Evolutionary conservation across 1,140 invertebrate genomes (phyloP), one percentile per base, ranked within the genome.

Genomic region (Meloidogyne chitwoodi): DNA sequence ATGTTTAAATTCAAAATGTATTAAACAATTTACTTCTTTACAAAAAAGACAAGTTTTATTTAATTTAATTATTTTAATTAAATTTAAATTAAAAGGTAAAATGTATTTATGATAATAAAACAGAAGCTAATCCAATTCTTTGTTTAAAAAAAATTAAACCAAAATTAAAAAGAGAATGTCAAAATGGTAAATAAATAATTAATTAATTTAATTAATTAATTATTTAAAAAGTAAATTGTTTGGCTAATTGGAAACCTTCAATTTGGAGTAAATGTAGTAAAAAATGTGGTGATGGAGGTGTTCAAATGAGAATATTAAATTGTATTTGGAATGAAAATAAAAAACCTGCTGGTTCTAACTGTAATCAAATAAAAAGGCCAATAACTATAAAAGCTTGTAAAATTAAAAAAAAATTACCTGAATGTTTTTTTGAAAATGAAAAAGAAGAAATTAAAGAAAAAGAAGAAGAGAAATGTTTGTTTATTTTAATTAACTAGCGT

Each of bases 101-200:
- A 48, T 86, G 84, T 69, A 66, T 77, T 22, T 87, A 77, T 66
- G 48, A 56, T 12, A 87, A 86, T 75, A 81, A 79, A 41, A 86
- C 85, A 19, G 63, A 71, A 41, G 77, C 80, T 48, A 87, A 38
- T 77, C 68, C 41, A 48, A 61, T 56, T 10, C 56, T 77, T 22
- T 86, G 84, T 69, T 81, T 85, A 76, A 77, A 81, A 12, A 82
- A 80, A 38, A 80, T 62, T 61, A 14, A 84, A 48, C 84, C 84
- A 34, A 83, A 86, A 70, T 80, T 83, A 31, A 83, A 84, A 62
- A 84, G 83, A 44, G 81, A 82, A 78, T 83, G 81, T 41, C 19
- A 67, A 16, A 82, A 83, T 67, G 26, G 81, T 82, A 74, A 74
- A 75, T 65, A 24, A 22, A 24, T 14, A 41, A 31, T 78, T 56